Evolutionary conservation across 2,797 vertebrate species (phyloP).

Genomic region (Decapterus maruadsi): DNA sequence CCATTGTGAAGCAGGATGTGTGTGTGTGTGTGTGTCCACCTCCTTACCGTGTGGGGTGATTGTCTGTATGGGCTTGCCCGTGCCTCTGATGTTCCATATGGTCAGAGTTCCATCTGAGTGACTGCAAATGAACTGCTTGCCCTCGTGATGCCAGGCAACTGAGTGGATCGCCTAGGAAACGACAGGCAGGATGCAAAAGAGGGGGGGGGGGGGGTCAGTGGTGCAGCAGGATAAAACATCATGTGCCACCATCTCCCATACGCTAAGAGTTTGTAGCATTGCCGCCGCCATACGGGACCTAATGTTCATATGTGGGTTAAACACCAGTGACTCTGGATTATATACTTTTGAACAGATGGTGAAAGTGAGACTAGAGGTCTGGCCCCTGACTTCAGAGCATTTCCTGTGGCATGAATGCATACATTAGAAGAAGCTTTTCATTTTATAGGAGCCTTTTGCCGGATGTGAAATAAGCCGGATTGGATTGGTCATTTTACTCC

Average conservation of each 20-base stretch:
- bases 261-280: constrained; percentile 29
- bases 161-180: constrained; percentile 94
- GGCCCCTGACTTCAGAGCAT: constrained; percentile 28
- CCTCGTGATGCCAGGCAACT: constrained; percentile 99
- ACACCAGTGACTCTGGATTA: constrained; percentile 22
- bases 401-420: constrained; percentile 40
- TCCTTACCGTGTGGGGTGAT: constrained; percentile 98
- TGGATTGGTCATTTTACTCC: constrained; percentile 28
- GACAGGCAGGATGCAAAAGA: constrained; percentile 49
- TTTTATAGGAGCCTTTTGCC: constrained; percentile 23
- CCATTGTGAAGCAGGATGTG: background rate
- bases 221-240: constrained; percentile 56
- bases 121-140: constrained; percentile 99
- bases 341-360: constrained; percentile 52
- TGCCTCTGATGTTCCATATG: constrained; percentile 97
- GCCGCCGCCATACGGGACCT: constrained; percentile 28
- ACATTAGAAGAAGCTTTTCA: constrained; percentile 24
- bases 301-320: constrained; percentile 42
- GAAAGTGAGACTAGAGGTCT: constrained; percentile 43
- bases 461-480: constrained; percentile 3
- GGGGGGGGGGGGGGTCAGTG: constrained; percentile 10
- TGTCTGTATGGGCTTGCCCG: constrained; percentile 95
- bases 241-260: constrained; percentile 34
- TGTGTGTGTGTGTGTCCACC: background rate
- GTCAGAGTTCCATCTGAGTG: constrained; percentile 99